Evolutionary conservation across 2,113 vertebrate species (phyloP).

Genomic region (Macquaria ambigua): DNA sequence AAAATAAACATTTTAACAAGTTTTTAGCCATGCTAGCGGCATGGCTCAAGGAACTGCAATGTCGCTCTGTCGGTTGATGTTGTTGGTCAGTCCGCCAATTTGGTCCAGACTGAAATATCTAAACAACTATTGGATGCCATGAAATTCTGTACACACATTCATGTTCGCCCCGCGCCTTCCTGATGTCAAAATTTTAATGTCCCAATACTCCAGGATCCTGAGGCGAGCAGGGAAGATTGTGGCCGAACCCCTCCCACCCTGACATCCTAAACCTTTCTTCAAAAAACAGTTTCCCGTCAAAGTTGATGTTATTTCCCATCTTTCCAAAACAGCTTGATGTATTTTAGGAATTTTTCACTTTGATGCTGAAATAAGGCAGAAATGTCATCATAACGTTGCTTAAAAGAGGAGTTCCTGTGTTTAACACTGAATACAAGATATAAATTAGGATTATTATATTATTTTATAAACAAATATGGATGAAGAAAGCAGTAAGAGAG

Average conservation of each 20-base stretch:
- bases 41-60: too few relatives aligned
- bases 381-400: background rate
- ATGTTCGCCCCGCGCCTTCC: background rate
- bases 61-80: too few relatives aligned
- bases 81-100: background rate
- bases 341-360: background rate
- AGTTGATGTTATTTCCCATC: too few relatives aligned
- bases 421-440: background rate
- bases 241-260: too few relatives aligned
- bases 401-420: background rate
- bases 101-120: background rate
- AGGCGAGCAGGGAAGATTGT: too few relatives aligned
- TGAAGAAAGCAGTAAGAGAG: background rate
- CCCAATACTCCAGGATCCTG: too few relatives aligned
- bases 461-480: background rate
- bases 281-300: background rate
- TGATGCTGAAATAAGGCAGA: background rate
- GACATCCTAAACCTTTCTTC: background rate
- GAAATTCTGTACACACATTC: background rate
- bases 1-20: background rate
- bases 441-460: background rate
- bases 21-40: background rate
- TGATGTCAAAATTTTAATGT: too few relatives aligned
- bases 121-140: background rate
- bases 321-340: background rate